Evolutionary conservation across 2,888 invertebrate genomes (phyloP).

Genomic region (Nasonia oneida): DNA sequence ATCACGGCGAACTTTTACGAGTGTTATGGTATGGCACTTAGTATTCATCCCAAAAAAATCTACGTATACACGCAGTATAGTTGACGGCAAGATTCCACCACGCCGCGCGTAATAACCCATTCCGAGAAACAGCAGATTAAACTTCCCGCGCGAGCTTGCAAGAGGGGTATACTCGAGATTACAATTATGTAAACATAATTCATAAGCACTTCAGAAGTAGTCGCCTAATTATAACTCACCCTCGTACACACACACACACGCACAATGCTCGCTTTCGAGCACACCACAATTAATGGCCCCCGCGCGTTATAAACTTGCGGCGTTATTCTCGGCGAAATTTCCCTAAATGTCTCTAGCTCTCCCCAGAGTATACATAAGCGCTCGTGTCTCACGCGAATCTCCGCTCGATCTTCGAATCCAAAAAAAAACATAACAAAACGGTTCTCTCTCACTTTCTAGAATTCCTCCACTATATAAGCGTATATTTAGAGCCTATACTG

Average conservation of each 20-base stretch:
- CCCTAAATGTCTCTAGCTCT: too few species aligned
- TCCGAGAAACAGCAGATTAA: background rate
- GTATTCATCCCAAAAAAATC: background rate
- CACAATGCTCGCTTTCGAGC: background rate
- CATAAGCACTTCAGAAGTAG: background rate
- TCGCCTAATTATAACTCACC: background rate
- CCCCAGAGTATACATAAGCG: too few species aligned
- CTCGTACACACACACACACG: background rate
- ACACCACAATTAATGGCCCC: background rate
- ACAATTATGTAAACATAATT: slow-evolving; percentile 23
- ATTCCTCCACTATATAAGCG: background rate
- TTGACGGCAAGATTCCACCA: background rate
- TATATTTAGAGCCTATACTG: background rate
- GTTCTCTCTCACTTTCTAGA: background rate
- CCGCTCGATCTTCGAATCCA: background rate
- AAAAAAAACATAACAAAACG: background rate
- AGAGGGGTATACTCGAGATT: background rate
- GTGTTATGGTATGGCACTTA: background rate
- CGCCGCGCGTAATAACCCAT: background rate
- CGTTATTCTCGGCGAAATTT: background rate
- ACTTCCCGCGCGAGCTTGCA: background rate
- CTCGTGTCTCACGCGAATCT: background rate
- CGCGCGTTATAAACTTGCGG: background rate
- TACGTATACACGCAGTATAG: background rate
- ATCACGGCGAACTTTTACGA: too few species aligned